Evolutionary conservation across 2,113 vertebrate species (phyloP).

Genomic region (Acanthisitta chloris): DNA sequence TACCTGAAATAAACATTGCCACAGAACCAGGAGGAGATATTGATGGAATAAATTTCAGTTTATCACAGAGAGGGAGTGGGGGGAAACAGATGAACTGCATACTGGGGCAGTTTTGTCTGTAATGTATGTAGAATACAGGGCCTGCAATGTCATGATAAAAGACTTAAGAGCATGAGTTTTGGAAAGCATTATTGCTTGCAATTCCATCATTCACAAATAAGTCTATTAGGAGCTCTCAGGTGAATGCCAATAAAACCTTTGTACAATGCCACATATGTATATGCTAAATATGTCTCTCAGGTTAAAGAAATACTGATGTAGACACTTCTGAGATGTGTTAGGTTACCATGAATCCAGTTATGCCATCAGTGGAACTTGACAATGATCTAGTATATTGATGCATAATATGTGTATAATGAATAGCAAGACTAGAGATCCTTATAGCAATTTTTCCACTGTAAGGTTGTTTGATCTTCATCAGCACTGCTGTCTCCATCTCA

Average conservation of each 20-base stretch:
- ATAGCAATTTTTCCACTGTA: not conserved
- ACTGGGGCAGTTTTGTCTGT: not conserved
- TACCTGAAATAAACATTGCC: not conserved
- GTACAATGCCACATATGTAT: not conserved
- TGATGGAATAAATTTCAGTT: not conserved
- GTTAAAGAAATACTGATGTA: not conserved
- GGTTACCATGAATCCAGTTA: not conserved
- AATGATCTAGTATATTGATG: not conserved
- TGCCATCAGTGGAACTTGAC: not conserved
- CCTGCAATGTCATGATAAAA: not conserved
- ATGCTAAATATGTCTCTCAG: not conserved
- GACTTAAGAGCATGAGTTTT: not conserved
- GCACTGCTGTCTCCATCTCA: not conserved
- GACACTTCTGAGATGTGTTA: not conserved
- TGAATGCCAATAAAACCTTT: not conserved
- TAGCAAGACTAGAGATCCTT: not conserved
- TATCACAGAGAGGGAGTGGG: not conserved
- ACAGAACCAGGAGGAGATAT: not conserved
- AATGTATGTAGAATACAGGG: not conserved
- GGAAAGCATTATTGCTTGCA: not conserved
- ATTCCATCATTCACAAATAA: not conserved
- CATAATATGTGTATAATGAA: not conserved
- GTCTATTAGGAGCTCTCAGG: not conserved
- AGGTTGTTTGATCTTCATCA: slow-evolving; percentile 7
- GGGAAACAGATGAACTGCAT: not conserved